Evolutionary conservation across 2,113 vertebrate genomes (phyloP).

Genomic region (Nothocercus julius): DNA sequence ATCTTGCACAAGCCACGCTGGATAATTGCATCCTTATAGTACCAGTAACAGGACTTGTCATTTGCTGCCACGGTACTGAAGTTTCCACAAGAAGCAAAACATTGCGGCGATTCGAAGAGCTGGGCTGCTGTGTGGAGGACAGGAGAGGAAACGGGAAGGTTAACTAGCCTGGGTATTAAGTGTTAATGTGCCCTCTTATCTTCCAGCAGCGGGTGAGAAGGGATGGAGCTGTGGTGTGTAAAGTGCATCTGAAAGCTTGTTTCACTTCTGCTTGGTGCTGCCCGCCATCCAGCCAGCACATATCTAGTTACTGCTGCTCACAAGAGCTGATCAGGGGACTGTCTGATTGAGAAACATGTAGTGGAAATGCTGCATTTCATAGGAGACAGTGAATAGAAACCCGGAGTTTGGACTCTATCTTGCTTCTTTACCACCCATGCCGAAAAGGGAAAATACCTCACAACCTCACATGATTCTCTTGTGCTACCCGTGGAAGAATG

Average conservation of each 20-base stretch:
- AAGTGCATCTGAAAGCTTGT: conserved; percentile 41
- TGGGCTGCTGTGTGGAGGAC: background rate
- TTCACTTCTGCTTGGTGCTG: conserved; percentile 56
- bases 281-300: background rate
- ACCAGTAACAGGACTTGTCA: background rate
- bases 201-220: background rate
- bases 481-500: background rate
- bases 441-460: background rate
- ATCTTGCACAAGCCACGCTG: background rate
- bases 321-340: background rate
- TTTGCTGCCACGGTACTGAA: background rate
- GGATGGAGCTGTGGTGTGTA: background rate
- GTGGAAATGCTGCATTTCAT: conserved; percentile 56
- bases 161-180: background rate
- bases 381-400: conserved; percentile 23
- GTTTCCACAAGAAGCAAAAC: background rate
- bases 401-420: accelerated
- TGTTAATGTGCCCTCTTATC: background rate
- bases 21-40: background rate
- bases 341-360: conserved; percentile 22
- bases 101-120: accelerated
- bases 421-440: background rate
- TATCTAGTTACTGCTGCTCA: background rate
- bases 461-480: background rate
- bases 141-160: background rate